Evolutionary conservation across 2,888 invertebrate species (phyloP).

Genomic region (Marasmarcha lunaedactyla): DNA sequence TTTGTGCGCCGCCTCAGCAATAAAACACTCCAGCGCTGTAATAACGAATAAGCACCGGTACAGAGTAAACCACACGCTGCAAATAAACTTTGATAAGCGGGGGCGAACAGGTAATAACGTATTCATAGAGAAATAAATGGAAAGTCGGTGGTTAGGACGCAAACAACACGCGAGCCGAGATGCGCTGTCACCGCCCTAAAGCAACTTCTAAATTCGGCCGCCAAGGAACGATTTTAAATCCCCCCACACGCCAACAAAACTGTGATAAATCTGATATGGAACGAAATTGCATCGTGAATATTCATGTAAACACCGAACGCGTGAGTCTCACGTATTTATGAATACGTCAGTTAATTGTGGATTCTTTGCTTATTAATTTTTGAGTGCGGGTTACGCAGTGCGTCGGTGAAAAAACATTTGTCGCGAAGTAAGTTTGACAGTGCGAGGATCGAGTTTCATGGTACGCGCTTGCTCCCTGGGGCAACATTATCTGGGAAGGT

Average conservation of each 20-base stretch:
- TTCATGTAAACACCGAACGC: constrained; percentile 43
- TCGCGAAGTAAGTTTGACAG: constrained; percentile 43
- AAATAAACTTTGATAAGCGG: constrained; percentile 71
- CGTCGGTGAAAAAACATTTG: not conserved
- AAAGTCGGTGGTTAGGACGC: constrained; percentile 67
- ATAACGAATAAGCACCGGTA: constrained; percentile 70
- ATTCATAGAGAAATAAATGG: constrained; percentile 72
- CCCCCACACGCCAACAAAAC: constrained; percentile 38
- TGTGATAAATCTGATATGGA: constrained; percentile 55
- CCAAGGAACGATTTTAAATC: constrained; percentile 53
- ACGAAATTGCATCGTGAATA: constrained; percentile 61
- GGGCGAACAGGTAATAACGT: constrained; percentile 71
- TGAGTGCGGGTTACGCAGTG: constrained; percentile 29
- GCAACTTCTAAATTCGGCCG: constrained; percentile 40
- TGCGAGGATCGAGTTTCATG: constrained; percentile 31
- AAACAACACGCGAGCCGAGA: constrained; percentile 57
- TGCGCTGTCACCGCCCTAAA: constrained; percentile 50
- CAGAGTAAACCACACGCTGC: constrained; percentile 70
- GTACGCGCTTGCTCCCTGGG: constrained; percentile 57
- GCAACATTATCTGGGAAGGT: constrained; percentile 60
- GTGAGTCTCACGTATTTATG: constrained; percentile 23
- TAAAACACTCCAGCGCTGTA: constrained; percentile 68
- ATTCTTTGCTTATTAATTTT: constrained; percentile 50
- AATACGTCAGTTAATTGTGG: constrained; percentile 43
- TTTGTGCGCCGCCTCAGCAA: constrained; percentile 62